A percentile compares a stretch with the other conserved stretches of the same genome.
phyloP scores from a whole-genome alignment of 2,797 vertebrate species.

The Emys orbicularis region DNA sequence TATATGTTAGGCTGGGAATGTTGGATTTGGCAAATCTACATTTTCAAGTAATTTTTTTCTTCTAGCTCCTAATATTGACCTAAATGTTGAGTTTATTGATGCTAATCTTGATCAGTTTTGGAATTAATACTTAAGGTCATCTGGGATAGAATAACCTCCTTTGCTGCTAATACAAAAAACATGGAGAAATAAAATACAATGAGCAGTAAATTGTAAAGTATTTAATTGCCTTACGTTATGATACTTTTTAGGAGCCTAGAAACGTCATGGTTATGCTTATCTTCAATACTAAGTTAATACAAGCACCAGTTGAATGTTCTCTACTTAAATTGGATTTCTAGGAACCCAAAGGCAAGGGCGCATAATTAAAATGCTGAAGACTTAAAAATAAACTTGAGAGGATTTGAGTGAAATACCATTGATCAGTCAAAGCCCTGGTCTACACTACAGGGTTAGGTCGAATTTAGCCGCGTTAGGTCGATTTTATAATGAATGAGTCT shows the following conservation, averaged over 20 bases:
- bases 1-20: neutral
- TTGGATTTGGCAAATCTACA: neutral
- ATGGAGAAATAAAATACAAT: neutral
- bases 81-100: neutral
- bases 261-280: conserved; percentile 31
- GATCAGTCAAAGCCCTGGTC: too few relatives aligned
- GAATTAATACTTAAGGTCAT: neutral
- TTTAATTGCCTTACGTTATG: neutral
- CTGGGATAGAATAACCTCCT: neutral
- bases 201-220: neutral
- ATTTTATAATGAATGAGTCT: too few relatives aligned
- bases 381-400: conserved; percentile 68
- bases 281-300: conserved; percentile 29
- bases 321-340: conserved; percentile 37
- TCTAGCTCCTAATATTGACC: neutral
- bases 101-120: neutral
- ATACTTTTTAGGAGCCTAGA: neutral
- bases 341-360: conserved; percentile 60
- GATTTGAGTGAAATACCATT: conserved; percentile 65
- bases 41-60: neutral
- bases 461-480: too few relatives aligned
- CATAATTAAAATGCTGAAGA: conserved; percentile 66
- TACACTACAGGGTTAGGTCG: too few relatives aligned
- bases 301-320: neutral
- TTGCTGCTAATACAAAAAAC: conserved; percentile 3